Percentiles rank a stretch among this genome's conserved stretches.
phyloP scores from a whole-genome alignment of 2,113 vertebrate genomes.

The Smithornis capensis region DNA sequence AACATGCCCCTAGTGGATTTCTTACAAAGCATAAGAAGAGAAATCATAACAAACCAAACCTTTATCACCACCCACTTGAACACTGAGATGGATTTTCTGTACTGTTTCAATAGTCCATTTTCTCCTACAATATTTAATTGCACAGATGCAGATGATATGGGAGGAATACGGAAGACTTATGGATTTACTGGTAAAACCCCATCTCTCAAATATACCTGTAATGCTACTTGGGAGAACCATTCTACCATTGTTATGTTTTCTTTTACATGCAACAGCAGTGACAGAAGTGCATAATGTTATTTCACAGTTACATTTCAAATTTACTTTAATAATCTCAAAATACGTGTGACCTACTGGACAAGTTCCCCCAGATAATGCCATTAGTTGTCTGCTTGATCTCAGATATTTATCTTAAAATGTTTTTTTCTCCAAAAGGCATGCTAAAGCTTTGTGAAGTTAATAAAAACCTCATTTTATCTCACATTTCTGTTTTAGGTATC shows the following conservation, averaged over 20 bases:
- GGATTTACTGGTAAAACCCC: background rate
- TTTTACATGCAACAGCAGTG: background rate
- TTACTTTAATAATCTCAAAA: background rate
- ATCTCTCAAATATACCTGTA: background rate
- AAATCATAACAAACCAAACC: background rate
- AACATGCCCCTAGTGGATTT: background rate
- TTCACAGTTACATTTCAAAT: background rate
- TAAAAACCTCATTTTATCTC: background rate
- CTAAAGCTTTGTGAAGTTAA: background rate
- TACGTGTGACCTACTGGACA: accelerated
- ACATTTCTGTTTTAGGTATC: background rate
- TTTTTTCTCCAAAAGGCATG: background rate
- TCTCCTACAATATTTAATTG: background rate
- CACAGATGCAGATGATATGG: background rate
- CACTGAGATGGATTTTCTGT: background rate
- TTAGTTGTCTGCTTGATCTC: background rate
- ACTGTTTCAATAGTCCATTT: background rate
- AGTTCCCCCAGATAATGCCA: background rate
- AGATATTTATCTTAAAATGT: background rate
- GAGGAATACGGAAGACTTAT: background rate
- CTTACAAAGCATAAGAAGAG: background rate
- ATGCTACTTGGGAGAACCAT: background rate
- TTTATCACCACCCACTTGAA: background rate
- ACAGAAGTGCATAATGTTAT: background rate
- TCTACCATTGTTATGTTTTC: background rate